Evolutionary conservation across 2,888 invertebrate species (phyloP).

Genomic region (Coremacera marginata): DNA sequence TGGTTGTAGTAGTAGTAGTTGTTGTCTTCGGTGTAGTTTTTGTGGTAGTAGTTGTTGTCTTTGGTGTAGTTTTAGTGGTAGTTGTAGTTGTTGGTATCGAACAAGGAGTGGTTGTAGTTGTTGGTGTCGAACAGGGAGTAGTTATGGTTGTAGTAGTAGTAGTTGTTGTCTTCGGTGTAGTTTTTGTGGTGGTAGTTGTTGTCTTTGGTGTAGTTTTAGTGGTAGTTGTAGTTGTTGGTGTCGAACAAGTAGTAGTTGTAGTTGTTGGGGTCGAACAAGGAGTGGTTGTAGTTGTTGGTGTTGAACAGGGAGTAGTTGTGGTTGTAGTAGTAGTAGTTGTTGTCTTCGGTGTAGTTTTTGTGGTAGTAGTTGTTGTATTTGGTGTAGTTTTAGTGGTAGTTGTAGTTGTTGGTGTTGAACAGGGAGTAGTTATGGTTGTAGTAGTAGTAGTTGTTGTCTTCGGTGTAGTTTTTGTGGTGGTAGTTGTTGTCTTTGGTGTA

Average conservation of each 20-base stretch:
- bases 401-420: conserved; percentile 26
- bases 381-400: conserved; percentile 36
- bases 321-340: conserved; percentile 14
- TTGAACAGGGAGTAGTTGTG: background rate
- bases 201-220: background rate
- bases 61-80: background rate
- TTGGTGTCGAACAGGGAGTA: background rate
- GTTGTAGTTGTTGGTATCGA: conserved; percentile 13
- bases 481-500: background rate
- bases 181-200: background rate
- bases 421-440: conserved; percentile 7
- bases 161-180: background rate
- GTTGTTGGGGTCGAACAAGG: background rate
- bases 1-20: background rate
- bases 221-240: conserved; percentile 2
- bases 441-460: conserved; percentile 32
- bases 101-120: background rate
- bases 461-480: background rate
- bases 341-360: conserved; percentile 23
- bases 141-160: background rate
- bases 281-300: background rate
- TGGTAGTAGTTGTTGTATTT: conserved; percentile 31
- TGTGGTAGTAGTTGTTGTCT: conserved; percentile 4
- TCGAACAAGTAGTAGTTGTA: conserved; percentile 6
- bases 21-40: conserved; percentile 9